Percentiles rank a stretch among this genome's conserved stretches.
These are phyloP conservation scores for Pygoscelis adeliae DNA, from an alignment of 2,113 vertebrate species.

Conservation along the genomic window DNA sequence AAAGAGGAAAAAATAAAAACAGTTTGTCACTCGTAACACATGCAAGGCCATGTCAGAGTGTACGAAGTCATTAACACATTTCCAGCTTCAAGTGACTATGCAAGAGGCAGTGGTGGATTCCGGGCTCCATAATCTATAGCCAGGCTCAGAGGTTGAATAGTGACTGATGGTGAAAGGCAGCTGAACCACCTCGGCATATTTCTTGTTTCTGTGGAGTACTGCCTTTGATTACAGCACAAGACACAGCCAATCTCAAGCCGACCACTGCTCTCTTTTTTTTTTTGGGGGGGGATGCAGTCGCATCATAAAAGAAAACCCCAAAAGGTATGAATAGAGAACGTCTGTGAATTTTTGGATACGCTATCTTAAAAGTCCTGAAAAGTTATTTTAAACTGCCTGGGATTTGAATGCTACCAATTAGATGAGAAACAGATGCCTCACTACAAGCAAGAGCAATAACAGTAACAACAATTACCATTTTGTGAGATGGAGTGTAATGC, in stretches of 20 bases:
- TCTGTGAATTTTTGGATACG: not conserved
- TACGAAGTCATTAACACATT: not conserved
- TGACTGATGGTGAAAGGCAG: not conserved
- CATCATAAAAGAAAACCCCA: not conserved
- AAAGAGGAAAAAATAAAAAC: not conserved
- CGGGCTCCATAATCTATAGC: not conserved
- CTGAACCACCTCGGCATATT: accelerated
- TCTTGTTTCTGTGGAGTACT: not conserved
- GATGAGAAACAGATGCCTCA: not conserved
- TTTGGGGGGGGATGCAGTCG: too few species aligned
- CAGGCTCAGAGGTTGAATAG: not conserved
- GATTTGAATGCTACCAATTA: not conserved
- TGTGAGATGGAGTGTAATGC: not conserved
- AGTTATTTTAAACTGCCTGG: not conserved
- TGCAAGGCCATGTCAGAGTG: not conserved
- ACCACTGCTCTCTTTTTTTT: not conserved
- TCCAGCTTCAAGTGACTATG: not conserved
- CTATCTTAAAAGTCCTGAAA: not conserved
- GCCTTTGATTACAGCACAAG: not conserved
- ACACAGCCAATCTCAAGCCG: not conserved
- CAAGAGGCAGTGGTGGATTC: not conserved
- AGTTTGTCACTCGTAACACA: not conserved
- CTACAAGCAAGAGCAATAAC: not conserved
- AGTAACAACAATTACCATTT: slow-evolving; percentile 1
- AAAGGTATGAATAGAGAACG: not conserved